phyloP scores from a whole-genome alignment of 2,113 vertebrate genomes.

The Alouatta palliata region DNA sequence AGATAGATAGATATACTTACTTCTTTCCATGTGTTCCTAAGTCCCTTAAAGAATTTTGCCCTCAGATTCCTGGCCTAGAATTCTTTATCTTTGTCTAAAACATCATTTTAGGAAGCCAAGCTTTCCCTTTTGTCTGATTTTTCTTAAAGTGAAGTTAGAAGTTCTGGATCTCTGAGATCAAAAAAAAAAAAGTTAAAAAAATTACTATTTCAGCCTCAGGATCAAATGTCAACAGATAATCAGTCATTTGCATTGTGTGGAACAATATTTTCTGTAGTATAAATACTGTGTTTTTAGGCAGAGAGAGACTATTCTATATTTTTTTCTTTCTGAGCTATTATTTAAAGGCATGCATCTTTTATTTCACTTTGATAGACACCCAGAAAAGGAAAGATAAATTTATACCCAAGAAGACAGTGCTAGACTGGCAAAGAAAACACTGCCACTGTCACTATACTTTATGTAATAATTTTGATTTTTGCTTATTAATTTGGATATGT shows the following conservation, averaged over 20 bases:
- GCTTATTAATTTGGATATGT: background rate
- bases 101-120: background rate
- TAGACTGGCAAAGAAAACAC: background rate
- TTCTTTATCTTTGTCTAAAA: background rate
- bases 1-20: background rate
- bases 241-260: background rate
- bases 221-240: background rate
- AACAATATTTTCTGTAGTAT: background rate
- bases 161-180: background rate
- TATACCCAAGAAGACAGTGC: background rate
- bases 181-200: background rate
- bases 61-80: background rate
- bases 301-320: background rate
- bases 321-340: background rate
- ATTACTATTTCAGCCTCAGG: background rate
- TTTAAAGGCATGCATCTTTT: background rate
- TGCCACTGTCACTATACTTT: background rate
- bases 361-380: background rate
- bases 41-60: background rate
- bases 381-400: background rate
- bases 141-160: background rate
- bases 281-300: background rate
- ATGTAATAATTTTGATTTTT: background rate
- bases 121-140: background rate
- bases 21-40: fast-evolving